Evolutionary conservation across 2,113 vertebrate species (phyloP).

Genomic region (Elgaria multicarinata): DNA sequence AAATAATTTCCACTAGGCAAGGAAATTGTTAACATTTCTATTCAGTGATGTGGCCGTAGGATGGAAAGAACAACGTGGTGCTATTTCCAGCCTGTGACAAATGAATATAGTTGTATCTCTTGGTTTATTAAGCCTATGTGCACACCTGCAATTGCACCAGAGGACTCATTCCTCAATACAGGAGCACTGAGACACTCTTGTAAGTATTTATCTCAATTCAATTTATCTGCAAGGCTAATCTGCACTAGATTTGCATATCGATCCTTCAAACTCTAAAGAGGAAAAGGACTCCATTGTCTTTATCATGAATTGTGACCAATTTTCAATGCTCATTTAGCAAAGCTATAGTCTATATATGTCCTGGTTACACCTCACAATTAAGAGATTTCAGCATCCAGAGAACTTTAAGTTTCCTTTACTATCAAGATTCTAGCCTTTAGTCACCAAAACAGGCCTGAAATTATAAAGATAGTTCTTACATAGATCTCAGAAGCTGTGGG

Average conservation of each 20-base stretch:
- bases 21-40: not conserved
- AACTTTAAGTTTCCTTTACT: not conserved
- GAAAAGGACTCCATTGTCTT: not conserved
- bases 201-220: not conserved
- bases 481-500: not conserved
- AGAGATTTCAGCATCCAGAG: not conserved
- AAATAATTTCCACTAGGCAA: not conserved
- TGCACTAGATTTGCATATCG: not conserved
- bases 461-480: not conserved
- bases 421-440: not conserved
- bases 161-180: not conserved
- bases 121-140: not conserved
- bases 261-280: not conserved
- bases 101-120: not conserved
- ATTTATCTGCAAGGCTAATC: not conserved
- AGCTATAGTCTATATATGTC: not conserved
- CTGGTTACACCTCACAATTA: not conserved
- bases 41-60: not conserved
- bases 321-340: not conserved
- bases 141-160: not conserved
- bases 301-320: not conserved
- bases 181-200: not conserved
- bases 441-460: not conserved
- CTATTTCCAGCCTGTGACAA: not conserved
- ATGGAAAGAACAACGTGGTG: not conserved